Evolutionary conservation across 2,888 invertebrate genomes (phyloP), one percentile per base, ranked within the genome.

Genomic region (Rotaria socialis): DNA sequence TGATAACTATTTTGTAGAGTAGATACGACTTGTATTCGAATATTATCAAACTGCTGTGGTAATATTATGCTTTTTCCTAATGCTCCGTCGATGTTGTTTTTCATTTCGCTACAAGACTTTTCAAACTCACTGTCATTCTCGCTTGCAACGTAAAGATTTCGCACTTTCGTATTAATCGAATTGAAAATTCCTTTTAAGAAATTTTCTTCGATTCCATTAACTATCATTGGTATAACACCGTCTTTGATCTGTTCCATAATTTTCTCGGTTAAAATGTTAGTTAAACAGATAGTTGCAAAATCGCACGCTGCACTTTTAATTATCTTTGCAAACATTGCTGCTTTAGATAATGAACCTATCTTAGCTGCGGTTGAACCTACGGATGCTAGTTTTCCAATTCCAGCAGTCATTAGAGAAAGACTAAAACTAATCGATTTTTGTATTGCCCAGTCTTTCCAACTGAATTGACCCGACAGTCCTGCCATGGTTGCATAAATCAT

Each of bases 391-490:
- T 41, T 43, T 16, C 75, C 43, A 2, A 75, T 43, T 22, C 75
- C 75, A 43, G 75, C 75, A 41, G 22, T 43, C 7, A 43, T 2
- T 43, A 75, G 22, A 7, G 43, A 75, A 41, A 75, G 3, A 24
- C 19, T 43, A 43, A 75, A 75, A 41, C 43, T 75, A 75, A 75
- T 75, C 6, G 75, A 4, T 43, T 75, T 75, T 43, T 75, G 75
- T 75, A 43, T 43, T 22, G 75, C 75, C 75, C 75, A 75, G 19
- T 75, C 75, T 43, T 35, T 75, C 75, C 75, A 75, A 75, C 75
- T 75, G 10, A 75, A 75, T 24, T 75, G 16, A n/a, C 75, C 75
- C 4, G 75, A 75, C 43, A 75, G 0, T 6, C 75, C 75, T 43
- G 75, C 75, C 75, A 75, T 75, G 1, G 75, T 75, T n/a, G 41